phyloP scores from a whole-genome alignment of 2,113 vertebrate genomes.

The Oreochromis spilurus region DNA sequence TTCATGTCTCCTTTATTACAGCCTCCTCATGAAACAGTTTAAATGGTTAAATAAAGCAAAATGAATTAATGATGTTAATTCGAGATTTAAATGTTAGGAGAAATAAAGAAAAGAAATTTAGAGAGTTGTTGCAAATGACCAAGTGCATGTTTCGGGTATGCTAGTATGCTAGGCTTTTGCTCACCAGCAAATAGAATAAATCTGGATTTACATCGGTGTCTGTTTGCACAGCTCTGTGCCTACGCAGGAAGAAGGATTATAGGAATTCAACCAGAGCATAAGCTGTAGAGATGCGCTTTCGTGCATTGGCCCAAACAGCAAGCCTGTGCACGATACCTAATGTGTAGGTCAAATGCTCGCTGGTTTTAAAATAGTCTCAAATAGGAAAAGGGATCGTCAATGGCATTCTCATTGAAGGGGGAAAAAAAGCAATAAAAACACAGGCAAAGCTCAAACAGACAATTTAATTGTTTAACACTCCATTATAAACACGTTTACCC shows the following conservation, averaged over 20 bases:
- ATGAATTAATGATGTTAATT: not conserved
- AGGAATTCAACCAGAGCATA: not conserved
- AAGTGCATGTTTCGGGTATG: not conserved
- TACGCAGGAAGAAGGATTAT: not conserved
- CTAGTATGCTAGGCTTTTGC: not conserved
- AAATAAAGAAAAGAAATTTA: not conserved
- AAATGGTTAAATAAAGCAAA: not conserved
- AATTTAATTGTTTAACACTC: not conserved
- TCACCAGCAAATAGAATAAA: not conserved
- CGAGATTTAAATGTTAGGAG: not conserved
- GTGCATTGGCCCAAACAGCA: not conserved
- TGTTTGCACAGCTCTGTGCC: not conserved
- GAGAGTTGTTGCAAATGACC: not conserved
- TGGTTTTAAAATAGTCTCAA: not conserved
- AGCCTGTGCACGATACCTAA: not conserved
- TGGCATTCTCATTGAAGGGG: not conserved
- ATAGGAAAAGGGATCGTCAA: not conserved
- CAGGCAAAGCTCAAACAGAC: not conserved
- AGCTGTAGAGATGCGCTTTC: not conserved
- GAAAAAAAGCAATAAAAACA: not conserved
- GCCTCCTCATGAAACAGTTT: not conserved
- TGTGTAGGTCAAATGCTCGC: not conserved
- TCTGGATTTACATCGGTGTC: not conserved
- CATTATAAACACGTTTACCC: rapidly evolving
- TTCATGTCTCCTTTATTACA: not conserved